Evolutionary conservation across 23 tunicate species (phyloP), one percentile per base, ranked within the genome.

Genomic region (Ascidia mentula): DNA sequence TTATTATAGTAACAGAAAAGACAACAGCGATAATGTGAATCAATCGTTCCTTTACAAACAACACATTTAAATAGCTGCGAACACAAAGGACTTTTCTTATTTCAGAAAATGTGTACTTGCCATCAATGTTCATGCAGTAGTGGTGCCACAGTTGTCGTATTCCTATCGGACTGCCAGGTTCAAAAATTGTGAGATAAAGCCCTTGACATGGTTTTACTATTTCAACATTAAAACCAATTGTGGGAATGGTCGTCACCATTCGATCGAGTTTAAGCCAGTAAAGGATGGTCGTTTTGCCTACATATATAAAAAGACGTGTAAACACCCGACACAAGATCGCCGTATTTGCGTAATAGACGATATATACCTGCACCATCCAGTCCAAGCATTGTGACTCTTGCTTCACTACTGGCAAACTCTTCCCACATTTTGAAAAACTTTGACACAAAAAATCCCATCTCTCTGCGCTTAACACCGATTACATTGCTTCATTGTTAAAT

Each of bases 331-430:
- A 45, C 31, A 8, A 30, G 13, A 12, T 20, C 73, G 24, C 18
- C 31, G 24, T 12, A 20, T 5, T 53, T 53, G 4, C 2, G 22
- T 45, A 3, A 34, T 28, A 37, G 45, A 0, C 45, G n/a, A n/a
- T n/a, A n/a, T n/a, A n/a, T n/a, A 88, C 94, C 94, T 32, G 94
- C 94, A 18, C 39, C 78, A 77, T 89, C 94, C 26, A 89, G 72
- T 31, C 94, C 94, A 34, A 89, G 84, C 94, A 89, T 89, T 31
- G 46, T 37, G 35, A 73, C 83, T 40, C 87, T 36, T 18, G 84
- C 88, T 32, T 88, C 88, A 1, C 72, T 15, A 32, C 40, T 72
- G 34, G 74, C 39, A 73, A 86, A 86, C 3, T 35, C 59, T 37
- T 73, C 77, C 73, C 83, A 86, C 31, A 86, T 69, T 18, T 60